A percentile compares a stretch with the other conserved stretches of the same genome.
Conservation (phyloP, 2,113 vertebrate species). For the Emydura subglobosa region DNA sequence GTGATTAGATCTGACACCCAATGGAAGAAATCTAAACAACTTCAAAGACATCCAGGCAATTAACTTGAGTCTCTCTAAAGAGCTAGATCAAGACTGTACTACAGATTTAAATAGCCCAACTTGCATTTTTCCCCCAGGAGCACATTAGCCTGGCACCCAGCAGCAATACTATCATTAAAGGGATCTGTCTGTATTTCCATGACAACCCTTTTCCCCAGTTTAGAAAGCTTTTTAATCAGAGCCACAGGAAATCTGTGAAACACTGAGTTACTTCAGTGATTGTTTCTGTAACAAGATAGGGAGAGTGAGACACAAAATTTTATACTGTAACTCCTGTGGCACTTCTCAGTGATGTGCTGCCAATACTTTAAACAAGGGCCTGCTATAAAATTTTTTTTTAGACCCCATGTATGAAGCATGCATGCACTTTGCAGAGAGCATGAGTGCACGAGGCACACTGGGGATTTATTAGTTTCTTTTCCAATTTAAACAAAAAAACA, state of each 20-base stretch:
- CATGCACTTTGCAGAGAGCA: background rate
- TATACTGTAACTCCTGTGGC: background rate
- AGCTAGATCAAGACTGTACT: slow-evolving; percentile 6
- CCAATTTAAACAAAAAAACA: background rate
- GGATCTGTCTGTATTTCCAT: slow-evolving; percentile 35
- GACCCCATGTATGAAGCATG: background rate
- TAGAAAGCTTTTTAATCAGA: slow-evolving; percentile 39
- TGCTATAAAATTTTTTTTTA: background rate
- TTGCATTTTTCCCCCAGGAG: slow-evolving; percentile 2
- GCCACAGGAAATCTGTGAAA: background rate
- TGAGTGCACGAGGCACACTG: background rate
- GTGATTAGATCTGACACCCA: slow-evolving; percentile 21
- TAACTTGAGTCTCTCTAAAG: slow-evolving; percentile 53
- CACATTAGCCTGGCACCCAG: background rate
- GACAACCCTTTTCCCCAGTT: slow-evolving; percentile 40
- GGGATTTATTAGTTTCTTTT: background rate
- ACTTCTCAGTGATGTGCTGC: background rate
- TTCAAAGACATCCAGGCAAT: slow-evolving; percentile 57
- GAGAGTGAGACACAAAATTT: background rate
- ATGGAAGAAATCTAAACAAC: slow-evolving; percentile 30
- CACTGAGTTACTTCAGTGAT: background rate
- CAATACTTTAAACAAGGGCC: too few relatives aligned
- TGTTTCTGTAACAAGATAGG: background rate
- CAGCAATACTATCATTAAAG: slow-evolving; percentile 2
- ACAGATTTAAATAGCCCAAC: slow-evolving; percentile 37